Percentiles rank a stretch among this genome's conserved stretches.
These are phyloP conservation scores for Butorides virescens DNA, from an alignment of 2,113 vertebrate genomes.

Conservation along the genomic window DNA sequence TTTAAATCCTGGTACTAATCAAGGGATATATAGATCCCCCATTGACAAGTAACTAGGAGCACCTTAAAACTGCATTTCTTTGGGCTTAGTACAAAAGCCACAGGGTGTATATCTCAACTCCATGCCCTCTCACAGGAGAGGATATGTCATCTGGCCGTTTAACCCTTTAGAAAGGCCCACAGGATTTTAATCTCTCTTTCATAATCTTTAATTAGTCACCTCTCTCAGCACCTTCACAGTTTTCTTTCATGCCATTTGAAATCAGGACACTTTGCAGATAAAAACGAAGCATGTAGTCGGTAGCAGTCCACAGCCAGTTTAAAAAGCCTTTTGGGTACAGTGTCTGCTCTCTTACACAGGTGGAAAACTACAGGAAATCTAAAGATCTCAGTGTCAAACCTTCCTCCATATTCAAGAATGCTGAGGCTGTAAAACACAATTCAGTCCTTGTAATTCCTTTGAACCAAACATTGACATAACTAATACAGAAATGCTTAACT, in stretches of 20 bases:
- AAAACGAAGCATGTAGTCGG: background rate
- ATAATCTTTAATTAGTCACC: constrained; percentile 49
- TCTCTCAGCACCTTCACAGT: background rate
- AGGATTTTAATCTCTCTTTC: constrained; percentile 43
- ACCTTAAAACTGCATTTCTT: background rate
- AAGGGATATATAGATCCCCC: background rate
- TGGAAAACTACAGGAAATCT: background rate
- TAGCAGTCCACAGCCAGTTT: background rate
- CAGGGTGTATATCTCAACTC: background rate
- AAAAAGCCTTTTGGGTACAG: constrained; percentile 2
- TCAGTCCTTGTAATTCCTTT: background rate
- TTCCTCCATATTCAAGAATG: background rate
- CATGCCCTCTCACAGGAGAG: background rate
- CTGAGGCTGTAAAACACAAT: background rate
- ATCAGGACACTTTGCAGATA: background rate
- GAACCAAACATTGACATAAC: background rate
- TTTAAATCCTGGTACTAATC: background rate
- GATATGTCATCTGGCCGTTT: background rate
- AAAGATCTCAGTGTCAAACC: background rate
- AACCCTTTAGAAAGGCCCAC: constrained; percentile 1
- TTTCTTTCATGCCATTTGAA: constrained; percentile 23
- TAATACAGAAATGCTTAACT: constrained; percentile 22
- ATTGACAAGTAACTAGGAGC: background rate
- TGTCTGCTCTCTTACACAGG: background rate
- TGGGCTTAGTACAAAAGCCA: background rate